Evolutionary conservation across 1,140 invertebrate genomes (phyloP), one percentile per base, ranked within the genome.

Genomic region (Achatina immaculata): DNA sequence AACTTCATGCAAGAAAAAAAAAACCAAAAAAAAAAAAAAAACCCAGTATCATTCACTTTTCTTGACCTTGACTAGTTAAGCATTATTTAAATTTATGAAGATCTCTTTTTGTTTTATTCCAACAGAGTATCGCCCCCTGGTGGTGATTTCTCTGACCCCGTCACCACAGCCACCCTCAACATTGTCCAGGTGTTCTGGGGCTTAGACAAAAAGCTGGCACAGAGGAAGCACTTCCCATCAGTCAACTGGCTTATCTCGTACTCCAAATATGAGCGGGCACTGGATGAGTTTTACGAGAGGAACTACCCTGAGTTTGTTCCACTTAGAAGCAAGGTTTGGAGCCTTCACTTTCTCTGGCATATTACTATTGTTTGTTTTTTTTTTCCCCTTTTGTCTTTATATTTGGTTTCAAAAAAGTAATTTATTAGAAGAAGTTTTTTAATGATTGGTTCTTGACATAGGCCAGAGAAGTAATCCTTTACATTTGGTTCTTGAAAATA

Each of bases 121-220:
- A 90, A 65, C 83, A 93, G 92, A 88, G 98, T 99, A 82, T 99
- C 98, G 24, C 98, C 98, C 68, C 98, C 98, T 91, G 98, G 98
- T 94, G 98, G 99, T 94, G 99, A 99, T 92, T 99, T 99, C 94
- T 99, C 99, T 45, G 99, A 99, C 94, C 99, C 99, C 81, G 99
- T 99, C 38, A 99, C 99, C 6, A 98, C 98, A 11, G 98, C 98
- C 80, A 99, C 99, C 34, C 94, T 99, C 72, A 97, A 98, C 94
- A 99, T 99, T 91, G 98, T 99, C 34, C 98, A 99, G 93, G 99
- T 99, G 90, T 99, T 99, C 93, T 99, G 98, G 98, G 99, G 99
- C 87, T 93, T 99, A 85, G 99, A 99, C 91, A 99, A 99, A 92
- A 99, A 99, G 92, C 93, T 99, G 69, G 99, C 99, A 2, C 99